These are phyloP conservation scores for Paratilapia polleni DNA, from an alignment of 2,113 vertebrate species.

Conservation along the genomic window DNA sequence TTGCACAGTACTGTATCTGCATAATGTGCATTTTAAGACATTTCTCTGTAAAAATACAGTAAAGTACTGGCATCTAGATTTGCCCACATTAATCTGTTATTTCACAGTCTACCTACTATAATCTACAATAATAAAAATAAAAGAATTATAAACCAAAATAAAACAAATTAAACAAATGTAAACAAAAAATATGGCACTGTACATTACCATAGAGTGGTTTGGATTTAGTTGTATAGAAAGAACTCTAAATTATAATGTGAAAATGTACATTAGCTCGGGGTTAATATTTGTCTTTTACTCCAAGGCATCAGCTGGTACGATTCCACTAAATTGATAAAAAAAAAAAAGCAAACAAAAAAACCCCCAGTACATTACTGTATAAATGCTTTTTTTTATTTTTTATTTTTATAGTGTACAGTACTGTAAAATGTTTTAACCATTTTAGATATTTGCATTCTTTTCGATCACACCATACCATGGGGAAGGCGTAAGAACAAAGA, in stretches of 20 bases:
- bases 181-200: neutral
- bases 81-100: too few species aligned
- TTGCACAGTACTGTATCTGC: too few species aligned
- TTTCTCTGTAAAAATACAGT: too few species aligned
- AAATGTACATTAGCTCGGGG: too few species aligned
- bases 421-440: neutral
- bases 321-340: neutral
- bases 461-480: neutral
- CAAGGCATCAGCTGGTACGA: neutral
- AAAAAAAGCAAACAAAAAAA: neutral
- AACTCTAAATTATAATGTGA: too few species aligned
- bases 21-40: too few species aligned
- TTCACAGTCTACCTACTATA: too few species aligned
- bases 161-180: too few species aligned
- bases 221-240: neutral
- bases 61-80: too few species aligned
- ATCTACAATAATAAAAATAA: too few species aligned
- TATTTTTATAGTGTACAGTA: neutral
- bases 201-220: neutral
- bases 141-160: too few species aligned
- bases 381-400: too few species aligned
- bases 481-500: conserved; percentile 19
- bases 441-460: neutral
- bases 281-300: neutral
- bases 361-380: neutral